Base-by-base conservation (phyloP, 2,888 invertebrate genomes). In the Tinea trinotella region DNA sequence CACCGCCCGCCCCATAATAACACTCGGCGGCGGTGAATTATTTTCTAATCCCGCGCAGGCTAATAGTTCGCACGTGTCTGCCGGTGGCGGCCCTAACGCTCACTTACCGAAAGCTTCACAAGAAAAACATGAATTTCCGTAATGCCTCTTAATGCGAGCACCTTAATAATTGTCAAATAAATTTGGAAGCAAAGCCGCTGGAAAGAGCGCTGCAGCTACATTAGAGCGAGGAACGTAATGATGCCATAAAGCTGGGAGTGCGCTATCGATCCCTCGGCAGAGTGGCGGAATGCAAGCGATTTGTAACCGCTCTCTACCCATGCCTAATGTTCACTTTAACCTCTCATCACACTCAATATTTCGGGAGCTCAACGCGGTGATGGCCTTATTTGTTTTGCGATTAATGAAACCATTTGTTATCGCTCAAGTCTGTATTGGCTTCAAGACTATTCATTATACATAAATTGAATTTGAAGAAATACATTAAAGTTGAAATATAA, bases 101-200 rank as follows among this genome's bases (percentile, higher is more conserved):
- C 80, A 84, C 69, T 77, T 82, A 83, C 69, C 67, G 65, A 64
- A 65, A 77, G 74, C 78, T 78, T 77, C 81, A 78, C 74, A 77
- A 81, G 81, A 76, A 85, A 84, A 84, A 85, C 84, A 84, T 75
- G 78, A 76, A 74, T 81, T 81, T 76, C 78, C 81, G 69, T 80
- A 81, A 81, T 76, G 76, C 72, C 70, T 70, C 73, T 76, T 84
- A 83, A 83, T 81, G 74, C 81, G 77, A 77, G 79, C 82, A 81
- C 84, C 81, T 84, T 82, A 76, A 81, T 81, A 81, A 81, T 82
- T 82, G 80, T 81, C 80, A 77, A 81, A 84, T 84, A 84, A 85
- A 85, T 84, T 84, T 64, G 68, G 63, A 19, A 24, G 53, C 34
- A 55, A 58, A 54, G 56, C 56, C 53, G 62, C 61, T 61, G 68